These are phyloP conservation scores for Cuniculus paca DNA, from an alignment of 2,797 vertebrate species.

Conservation along the genomic window DNA sequence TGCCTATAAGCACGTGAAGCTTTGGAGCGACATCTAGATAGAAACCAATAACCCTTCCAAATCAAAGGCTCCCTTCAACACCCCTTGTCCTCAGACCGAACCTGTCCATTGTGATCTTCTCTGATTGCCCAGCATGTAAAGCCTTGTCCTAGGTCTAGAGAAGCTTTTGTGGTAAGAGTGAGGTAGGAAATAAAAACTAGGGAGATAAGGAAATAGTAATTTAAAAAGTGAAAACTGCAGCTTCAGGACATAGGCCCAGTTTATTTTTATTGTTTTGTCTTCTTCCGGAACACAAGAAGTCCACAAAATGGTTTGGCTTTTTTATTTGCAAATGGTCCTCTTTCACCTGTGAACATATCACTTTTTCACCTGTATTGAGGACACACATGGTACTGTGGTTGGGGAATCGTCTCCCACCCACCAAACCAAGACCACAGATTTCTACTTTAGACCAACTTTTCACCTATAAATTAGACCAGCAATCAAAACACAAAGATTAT, in stretches of 20 bases:
- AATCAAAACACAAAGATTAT: not conserved
- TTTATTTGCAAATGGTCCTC: not conserved
- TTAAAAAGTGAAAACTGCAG: not conserved
- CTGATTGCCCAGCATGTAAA: not conserved
- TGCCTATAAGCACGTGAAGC: not conserved
- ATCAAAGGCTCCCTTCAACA: not conserved
- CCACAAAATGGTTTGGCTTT: not conserved
- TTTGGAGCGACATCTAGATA: not conserved
- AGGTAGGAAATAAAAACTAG: not conserved
- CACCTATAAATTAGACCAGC: not conserved
- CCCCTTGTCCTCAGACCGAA: not conserved
- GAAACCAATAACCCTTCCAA: not conserved
- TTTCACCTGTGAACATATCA: not conserved
- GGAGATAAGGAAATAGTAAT: not conserved
- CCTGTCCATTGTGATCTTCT: no score
- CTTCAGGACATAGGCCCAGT: not conserved
- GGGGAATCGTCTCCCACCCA: not conserved
- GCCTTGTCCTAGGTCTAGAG: not conserved
- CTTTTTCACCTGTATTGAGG: not conserved
- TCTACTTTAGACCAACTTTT: not conserved
- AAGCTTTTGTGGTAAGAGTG: conserved; percentile 19
- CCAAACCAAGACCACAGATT: not conserved
- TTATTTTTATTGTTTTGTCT: not conserved
- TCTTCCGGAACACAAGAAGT: not conserved
- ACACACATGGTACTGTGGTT: not conserved